Percentiles rank a stretch among this genome's conserved stretches.
Evolutionary conservation across 2,888 invertebrate genomes (phyloP).

Genomic region (Cheilosia vulpina): DNA sequence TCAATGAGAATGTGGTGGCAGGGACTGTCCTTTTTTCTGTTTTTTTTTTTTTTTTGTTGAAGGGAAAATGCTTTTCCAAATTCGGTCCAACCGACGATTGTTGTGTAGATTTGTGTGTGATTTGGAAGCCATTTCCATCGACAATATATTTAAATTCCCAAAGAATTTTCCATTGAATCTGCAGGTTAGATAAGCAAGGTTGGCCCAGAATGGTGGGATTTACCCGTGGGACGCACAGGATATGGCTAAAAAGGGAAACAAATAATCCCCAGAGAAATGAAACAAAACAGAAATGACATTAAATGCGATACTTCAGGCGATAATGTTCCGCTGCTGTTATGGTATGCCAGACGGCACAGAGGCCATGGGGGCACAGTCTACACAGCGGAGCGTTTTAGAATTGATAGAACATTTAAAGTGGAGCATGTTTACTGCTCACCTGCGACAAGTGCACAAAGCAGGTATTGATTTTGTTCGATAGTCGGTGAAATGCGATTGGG

Average conservation of each 20-base stretch:
- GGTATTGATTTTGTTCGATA: no score
- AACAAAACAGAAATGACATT: slow-evolving; percentile 48
- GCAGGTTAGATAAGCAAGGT: slow-evolving; percentile 56
- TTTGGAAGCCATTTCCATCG: slow-evolving; percentile 42
- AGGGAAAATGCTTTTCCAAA: slow-evolving; percentile 34
- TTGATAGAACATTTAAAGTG: slow-evolving; percentile 34
- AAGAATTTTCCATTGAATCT: slow-evolving; percentile 64
- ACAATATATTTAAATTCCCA: slow-evolving; percentile 65
- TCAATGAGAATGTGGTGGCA: slow-evolving; percentile 4
- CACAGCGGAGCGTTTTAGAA: background rate
- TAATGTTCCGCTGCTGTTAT: slow-evolving; percentile 32
- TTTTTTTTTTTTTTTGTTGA: background rate
- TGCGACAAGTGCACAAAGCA: background rate
- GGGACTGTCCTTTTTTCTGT: slow-evolving; percentile 43
- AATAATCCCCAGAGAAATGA: slow-evolving; percentile 24
- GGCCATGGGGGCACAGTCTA: no score
- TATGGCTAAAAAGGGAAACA: slow-evolving; percentile 8
- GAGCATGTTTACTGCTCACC: slow-evolving; percentile 19
- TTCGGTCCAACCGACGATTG: slow-evolving; percentile 5
- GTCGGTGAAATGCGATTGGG: no score
- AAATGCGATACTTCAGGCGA: slow-evolving; percentile 53
- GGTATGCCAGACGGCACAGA: no score
- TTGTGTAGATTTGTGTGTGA: slow-evolving; percentile 25
- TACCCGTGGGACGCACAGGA: slow-evolving; percentile 7
- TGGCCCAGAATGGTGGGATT: slow-evolving; percentile 25